These are phyloP conservation scores for Crotalus helleri DNA, from an alignment of 2,113 vertebrate species.

Conservation along the genomic window DNA sequence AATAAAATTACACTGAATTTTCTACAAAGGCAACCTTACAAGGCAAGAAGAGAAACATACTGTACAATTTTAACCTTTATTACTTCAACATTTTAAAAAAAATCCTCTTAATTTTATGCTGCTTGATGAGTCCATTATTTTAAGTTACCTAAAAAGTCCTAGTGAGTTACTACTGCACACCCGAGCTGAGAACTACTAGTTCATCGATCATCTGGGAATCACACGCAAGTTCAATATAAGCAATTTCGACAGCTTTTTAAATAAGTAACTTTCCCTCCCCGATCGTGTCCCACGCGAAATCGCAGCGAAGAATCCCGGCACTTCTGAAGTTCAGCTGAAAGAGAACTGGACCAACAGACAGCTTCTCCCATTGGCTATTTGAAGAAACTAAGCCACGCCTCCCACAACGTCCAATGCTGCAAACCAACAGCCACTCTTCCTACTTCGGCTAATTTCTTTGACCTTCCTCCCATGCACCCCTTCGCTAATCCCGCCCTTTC, in stretches of 20 bases:
- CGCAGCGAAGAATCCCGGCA: background rate
- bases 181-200: background rate
- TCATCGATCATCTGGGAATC: background rate
- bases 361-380: background rate
- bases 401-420: background rate
- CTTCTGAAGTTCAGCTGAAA: background rate
- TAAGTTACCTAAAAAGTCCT: background rate
- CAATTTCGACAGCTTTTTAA: background rate
- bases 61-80: background rate
- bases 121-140: background rate
- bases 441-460: accelerated
- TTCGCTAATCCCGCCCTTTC: background rate
- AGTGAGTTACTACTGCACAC: background rate
- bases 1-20: background rate
- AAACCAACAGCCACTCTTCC: accelerated
- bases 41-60: background rate
- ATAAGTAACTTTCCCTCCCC: background rate
- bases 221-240: background rate
- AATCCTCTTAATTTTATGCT: background rate
- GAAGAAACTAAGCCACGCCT: background rate
- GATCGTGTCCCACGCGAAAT: background rate
- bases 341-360: too few relatives aligned
- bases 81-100: background rate
- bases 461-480: background rate
- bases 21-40: background rate